phyloP scores from a whole-genome alignment of 2,888 invertebrate genomes.

The Ferrisia virgata region DNA sequence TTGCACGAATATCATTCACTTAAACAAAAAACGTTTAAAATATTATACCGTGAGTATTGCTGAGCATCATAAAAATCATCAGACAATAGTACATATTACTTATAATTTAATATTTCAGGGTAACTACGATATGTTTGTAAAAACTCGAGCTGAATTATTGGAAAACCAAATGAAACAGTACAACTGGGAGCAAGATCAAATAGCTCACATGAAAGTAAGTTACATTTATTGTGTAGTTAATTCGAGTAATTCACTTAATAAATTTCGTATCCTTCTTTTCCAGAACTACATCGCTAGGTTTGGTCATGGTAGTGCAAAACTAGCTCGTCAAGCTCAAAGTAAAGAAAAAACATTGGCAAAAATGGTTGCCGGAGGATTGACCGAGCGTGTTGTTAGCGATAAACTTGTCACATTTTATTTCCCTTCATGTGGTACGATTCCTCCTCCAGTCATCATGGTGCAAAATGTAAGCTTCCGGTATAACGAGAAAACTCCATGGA shows the following conservation, averaged over 20 bases:
- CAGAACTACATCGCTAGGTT: slow-evolving; percentile 97
- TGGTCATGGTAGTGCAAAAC: slow-evolving; percentile 98
- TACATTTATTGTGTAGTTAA: too few species aligned
- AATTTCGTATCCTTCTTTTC: too few species aligned
- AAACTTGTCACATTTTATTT: slow-evolving; percentile 93
- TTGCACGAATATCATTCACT: slow-evolving; percentile 92
- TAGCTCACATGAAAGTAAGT: slow-evolving; percentile 91
- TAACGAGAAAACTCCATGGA: slow-evolving; percentile 78
- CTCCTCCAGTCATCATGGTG: slow-evolving; percentile 99
- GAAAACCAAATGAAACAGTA: slow-evolving; percentile 99
- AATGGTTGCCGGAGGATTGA: slow-evolving; percentile 97
- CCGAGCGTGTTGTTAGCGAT: slow-evolving; percentile 89
- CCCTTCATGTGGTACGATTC: slow-evolving; percentile 90
- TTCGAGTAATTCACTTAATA: too few species aligned
- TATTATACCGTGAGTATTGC: slow-evolving; percentile 74
- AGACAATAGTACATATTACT: neutral
- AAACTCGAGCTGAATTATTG: slow-evolving; percentile 87
- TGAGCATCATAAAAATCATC: too few species aligned
- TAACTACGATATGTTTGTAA: slow-evolving; percentile 95
- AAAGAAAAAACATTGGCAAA: slow-evolving; percentile 99
- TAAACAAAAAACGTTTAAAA: slow-evolving; percentile 87
- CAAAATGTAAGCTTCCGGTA: slow-evolving; percentile 97
- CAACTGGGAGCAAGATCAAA: slow-evolving; percentile 99
- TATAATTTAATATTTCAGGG: slow-evolving; percentile 55
- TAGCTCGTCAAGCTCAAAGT: slow-evolving; percentile 97